phyloP scores from a whole-genome alignment of 1,140 invertebrate species.

The Dendroctonus ponderosae region DNA sequence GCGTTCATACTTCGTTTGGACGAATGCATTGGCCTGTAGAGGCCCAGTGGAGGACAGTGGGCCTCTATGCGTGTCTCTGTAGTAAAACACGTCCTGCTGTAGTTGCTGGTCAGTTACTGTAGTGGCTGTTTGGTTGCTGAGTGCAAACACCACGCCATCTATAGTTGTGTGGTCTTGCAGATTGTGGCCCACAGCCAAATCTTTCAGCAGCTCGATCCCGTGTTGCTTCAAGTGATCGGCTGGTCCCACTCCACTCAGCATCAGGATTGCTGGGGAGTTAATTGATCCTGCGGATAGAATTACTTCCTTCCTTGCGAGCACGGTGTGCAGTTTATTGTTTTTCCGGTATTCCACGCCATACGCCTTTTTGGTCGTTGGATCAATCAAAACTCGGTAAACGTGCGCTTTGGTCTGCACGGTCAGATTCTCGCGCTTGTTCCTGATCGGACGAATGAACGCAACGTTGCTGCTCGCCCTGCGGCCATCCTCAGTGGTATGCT shows the following conservation, averaged over 20 bases:
- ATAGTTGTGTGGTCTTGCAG: constrained; percentile 72
- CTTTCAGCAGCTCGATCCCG: constrained; percentile 60
- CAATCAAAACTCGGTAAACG: constrained; percentile 71
- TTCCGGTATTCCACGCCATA: constrained; percentile 66
- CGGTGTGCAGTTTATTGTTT: constrained; percentile 52
- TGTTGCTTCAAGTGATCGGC: constrained; percentile 58
- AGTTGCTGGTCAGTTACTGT: constrained; percentile 54
- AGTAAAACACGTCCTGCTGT: constrained; percentile 55
- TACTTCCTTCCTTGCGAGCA: constrained; percentile 65
- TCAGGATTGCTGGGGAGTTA: constrained; percentile 70
- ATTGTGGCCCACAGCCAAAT: constrained; percentile 71
- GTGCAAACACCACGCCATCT: constrained; percentile 57
- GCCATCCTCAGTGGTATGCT: constrained; percentile 61
- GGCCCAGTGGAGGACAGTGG: constrained; percentile 56
- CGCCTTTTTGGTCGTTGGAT: constrained; percentile 65
- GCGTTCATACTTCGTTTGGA: constrained; percentile 53
- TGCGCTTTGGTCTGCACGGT: constrained; percentile 66
- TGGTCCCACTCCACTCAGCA: constrained; percentile 75
- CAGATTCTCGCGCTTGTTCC: constrained; percentile 68
- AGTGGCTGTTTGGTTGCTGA: constrained; percentile 57
- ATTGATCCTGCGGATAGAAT: constrained; percentile 69
- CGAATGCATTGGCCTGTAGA: constrained; percentile 55
- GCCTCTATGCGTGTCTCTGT: constrained; percentile 51
- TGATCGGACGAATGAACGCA: constrained; percentile 71
- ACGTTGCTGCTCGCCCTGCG: constrained; percentile 67